Percentiles rank a stretch among this genome's conserved stretches.
phyloP scores from a whole-genome alignment of 2,888 invertebrate genomes.

The Eupithecia inturbata region DNA sequence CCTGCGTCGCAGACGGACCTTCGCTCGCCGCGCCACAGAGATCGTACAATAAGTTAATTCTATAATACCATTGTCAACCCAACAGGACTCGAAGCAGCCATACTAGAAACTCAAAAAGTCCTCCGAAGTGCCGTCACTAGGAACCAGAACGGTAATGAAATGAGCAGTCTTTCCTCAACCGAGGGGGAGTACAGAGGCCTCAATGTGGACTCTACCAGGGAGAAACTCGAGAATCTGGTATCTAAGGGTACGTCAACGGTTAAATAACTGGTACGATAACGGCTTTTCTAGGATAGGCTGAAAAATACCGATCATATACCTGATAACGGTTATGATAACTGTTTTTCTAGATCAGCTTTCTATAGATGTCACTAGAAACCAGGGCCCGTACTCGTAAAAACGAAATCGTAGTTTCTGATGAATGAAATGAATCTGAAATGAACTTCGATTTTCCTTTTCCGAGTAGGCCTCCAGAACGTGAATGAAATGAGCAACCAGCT shows the following conservation, averaged over 20 bases:
- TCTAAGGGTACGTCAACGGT: constrained; percentile 63
- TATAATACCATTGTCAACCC: not conserved
- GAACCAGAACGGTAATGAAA: constrained; percentile 57
- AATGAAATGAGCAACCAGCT: too few species aligned
- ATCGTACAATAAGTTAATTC: too few species aligned
- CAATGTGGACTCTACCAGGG: constrained; percentile 58
- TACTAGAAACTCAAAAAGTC: constrained; percentile 84
- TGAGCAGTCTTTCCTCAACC: constrained; percentile 61
- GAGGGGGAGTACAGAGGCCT: constrained; percentile 55
- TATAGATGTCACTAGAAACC: not conserved
- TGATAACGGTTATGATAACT: not conserved
- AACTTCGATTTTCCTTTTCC: too few species aligned
- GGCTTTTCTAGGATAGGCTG: too few species aligned
- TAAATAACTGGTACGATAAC: not conserved
- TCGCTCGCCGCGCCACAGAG: too few species aligned
- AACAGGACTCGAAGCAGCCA: constrained; percentile 82
- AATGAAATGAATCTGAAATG: too few species aligned
- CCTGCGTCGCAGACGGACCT: too few species aligned
- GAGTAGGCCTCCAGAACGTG: too few species aligned
- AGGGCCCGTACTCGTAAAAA: too few species aligned
- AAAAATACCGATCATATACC: too few species aligned
- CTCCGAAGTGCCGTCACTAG: constrained; percentile 74
- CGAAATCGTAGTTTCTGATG: too few species aligned
- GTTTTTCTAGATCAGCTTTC: too few species aligned
- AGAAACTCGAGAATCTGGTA: constrained; percentile 68